Conservation (phyloP, 2,888 invertebrate species). For the Trachelus stipa region DNA sequence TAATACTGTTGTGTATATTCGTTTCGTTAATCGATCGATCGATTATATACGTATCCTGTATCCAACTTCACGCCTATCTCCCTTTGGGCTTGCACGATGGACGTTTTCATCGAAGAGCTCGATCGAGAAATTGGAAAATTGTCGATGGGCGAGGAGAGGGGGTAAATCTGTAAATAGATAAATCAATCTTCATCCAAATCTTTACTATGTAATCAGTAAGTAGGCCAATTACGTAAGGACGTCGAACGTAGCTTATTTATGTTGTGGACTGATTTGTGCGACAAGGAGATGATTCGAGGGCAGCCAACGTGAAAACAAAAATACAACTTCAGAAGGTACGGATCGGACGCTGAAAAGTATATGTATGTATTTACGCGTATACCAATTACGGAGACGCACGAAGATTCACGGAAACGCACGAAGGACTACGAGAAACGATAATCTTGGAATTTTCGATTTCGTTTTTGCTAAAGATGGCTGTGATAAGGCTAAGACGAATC, state of each 20-base stretch:
- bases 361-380: background rate
- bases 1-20: background rate
- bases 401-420: too few species aligned
- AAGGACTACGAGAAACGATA: background rate
- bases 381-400: background rate
- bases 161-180: background rate
- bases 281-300: background rate
- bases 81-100: too few species aligned
- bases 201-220: background rate
- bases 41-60: background rate
- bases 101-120: too few species aligned
- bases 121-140: too few species aligned
- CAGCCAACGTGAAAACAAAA: background rate
- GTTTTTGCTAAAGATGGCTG: slow-evolving; percentile 56
- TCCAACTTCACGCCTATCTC: too few species aligned
- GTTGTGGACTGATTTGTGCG: background rate
- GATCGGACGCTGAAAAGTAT: background rate
- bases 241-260: background rate
- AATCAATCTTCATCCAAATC: background rate
- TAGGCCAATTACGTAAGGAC: background rate
- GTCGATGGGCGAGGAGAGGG: too few species aligned
- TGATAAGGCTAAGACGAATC: slow-evolving; percentile 51
- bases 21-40: background rate
- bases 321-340: background rate
- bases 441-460: background rate